Base-by-base conservation (phyloP, 2,888 invertebrate species). In the Ophraella communa region DNA sequence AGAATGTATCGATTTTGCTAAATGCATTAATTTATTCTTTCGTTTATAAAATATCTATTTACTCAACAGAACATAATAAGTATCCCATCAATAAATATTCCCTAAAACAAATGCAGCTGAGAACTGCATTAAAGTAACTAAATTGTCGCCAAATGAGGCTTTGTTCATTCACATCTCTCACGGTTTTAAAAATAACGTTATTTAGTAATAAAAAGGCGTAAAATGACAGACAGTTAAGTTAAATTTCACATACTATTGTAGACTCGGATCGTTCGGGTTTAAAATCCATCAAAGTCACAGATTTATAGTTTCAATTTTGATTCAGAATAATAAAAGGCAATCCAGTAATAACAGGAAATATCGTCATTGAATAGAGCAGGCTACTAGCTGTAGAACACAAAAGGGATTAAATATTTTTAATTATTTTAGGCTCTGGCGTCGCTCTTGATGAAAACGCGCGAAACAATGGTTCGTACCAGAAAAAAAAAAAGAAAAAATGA, bases 391-490 rank as follows among this genome's bases (percentile, higher is more conserved):
- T 18, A 27, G 47, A 56, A 59, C 57, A 66, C 63, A 67, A 65
- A 65, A 49, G 55, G 59, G 64, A 64, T 65, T 66, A 65, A 63
- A 67, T 67, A 66, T 71, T 71, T 73, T 71, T 70, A 74, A 73
- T 73, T 71, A 72, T 70, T 70, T 64, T 62, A 64, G 62, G 60
- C 51, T 64, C 62, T 47, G 64, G 63, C 61, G 30, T 52, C 17
- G 63, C 68, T 55, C 47, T 58, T 63, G 61, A 64, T 63, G 61
- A 51, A 66, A 66, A 63, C 65, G 57, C 73, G 75, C 75, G 74
- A 78, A 79, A 80, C 79, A 80, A 79, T 78, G 73, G 74, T 67
- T 73, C 68, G 74, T 74, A 74, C 76, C 76, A 78, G 11, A 30
- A 30, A 30, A 78, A 77, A n/a, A 77, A 77, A 49, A 49, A 24